Evolutionary conservation across 1,140 invertebrate species (phyloP).

Genomic region (Drosophila sproati): DNA sequence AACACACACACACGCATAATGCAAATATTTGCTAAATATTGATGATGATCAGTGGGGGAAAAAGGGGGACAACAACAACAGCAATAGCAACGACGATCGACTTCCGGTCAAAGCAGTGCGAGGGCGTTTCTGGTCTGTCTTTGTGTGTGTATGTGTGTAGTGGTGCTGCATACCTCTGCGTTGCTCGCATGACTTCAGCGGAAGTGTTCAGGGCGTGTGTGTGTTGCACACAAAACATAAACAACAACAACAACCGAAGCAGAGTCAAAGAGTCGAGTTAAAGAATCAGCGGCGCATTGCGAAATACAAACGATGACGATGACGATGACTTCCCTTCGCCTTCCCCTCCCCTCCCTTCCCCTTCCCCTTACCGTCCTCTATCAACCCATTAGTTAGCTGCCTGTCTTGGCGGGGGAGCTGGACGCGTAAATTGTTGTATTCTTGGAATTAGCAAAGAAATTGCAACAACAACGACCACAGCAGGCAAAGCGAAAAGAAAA

Average conservation of each 20-base stretch:
- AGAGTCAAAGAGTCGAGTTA: conserved; percentile 41
- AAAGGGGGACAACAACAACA: background rate
- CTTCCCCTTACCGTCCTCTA: background rate
- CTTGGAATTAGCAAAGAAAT: conserved; percentile 77
- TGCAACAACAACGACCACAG: conserved; percentile 37
- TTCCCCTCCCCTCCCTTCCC: conserved; percentile 1
- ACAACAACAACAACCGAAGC: conserved; percentile 33
- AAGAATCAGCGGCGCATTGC: conserved; percentile 70
- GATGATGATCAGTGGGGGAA: conserved; percentile 13
- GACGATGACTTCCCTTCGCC: conserved; percentile 30
- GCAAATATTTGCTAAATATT: conserved; percentile 64
- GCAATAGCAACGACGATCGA: conserved; percentile 44
- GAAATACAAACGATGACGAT: conserved; percentile 60
- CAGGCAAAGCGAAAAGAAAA: conserved; percentile 24
- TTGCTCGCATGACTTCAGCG: conserved; percentile 58
- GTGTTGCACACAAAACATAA: conserved; percentile 62
- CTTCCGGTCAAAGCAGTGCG: conserved; percentile 74
- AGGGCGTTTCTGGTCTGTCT: conserved; percentile 37
- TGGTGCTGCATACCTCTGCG: conserved; percentile 64
- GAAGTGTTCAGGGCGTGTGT: conserved; percentile 66
- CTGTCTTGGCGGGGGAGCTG: conserved; percentile 67
- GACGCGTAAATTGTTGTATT: conserved; percentile 80
- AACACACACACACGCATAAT: background rate
- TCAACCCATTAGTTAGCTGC: conserved; percentile 7
- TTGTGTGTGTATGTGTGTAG: background rate